Evolutionary conservation across 2,113 vertebrate species (phyloP), one percentile per base, ranked within the genome.

Genomic region (Hippoglossus stenolepis): DNA sequence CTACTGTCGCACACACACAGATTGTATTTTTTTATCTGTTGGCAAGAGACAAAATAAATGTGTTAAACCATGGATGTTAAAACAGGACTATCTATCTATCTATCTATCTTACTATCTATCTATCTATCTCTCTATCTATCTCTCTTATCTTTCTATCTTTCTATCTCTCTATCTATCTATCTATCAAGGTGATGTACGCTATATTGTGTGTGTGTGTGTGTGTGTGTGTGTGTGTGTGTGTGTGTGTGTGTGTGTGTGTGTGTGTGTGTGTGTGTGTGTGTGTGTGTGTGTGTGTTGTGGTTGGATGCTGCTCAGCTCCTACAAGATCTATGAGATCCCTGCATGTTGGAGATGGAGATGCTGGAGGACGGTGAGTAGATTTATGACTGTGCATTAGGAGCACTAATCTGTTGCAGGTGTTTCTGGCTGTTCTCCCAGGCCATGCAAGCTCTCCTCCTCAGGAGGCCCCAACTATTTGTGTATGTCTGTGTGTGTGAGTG

Each of bases 341-440:
- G 77, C 77, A 73, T 53, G 68, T 64, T 77, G 62, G 72, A 89
- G 83, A 84, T 83, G 81, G 84, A 89, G 91, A 93, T 89, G 90
- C 82, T 83, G 21, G 73, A 77, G 83, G 72, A 83, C 90, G 91
- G 92, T 91, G 93, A 93, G 87, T 90, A 91, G 93, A 92, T 94
- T 94, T 95, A 95, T 95, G 92, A 90, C 90, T 85, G 65, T 35
- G 89, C 91, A 94, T 95, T 94, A 94, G 84, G 73, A 91, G 82
- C 90, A 85, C 91, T 95, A 95, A 95, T 95, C 94, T 94, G 83
- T 95, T 94, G 94, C 95, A 95, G 95, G 94, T 95, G 95, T 93
- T 95, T 90, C 91, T 93, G 93, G 90, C 93, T 89, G 89, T 84
- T 90, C 86, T 93, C 93, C 79, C 88, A 83, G 86, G 85, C 88